A percentile compares a stretch with the other conserved stretches of the same genome.
Evolutionary conservation across 2,797 vertebrate genomes (phyloP).

Genomic region (Chrysocyon brachyurus): DNA sequence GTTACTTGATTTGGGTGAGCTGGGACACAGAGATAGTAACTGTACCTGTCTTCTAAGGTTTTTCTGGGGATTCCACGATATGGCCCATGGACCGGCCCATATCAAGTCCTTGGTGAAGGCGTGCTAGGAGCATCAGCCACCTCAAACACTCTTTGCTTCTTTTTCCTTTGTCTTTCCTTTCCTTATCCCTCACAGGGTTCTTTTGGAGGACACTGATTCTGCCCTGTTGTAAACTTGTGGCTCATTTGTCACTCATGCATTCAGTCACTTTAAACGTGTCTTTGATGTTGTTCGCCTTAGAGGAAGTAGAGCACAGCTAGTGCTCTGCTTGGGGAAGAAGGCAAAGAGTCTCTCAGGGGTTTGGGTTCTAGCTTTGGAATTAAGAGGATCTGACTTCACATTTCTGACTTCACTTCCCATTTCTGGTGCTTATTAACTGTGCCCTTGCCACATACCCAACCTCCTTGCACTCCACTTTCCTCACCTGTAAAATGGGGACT

Average conservation of each 20-base stretch:
- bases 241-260: neutral
- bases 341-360: neutral
- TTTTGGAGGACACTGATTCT: neutral
- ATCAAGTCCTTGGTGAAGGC: no score
- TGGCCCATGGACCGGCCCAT: accelerated
- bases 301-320: neutral
- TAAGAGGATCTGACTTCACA: neutral
- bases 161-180: neutral
- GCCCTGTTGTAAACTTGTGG: neutral
- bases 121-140: neutral
- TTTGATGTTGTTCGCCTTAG: neutral
- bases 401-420: neutral
- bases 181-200: neutral
- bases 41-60: neutral
- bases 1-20: neutral
- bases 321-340: neutral
- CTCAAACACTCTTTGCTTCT: neutral
- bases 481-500: neutral
- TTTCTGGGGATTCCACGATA: neutral
- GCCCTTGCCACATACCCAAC: neutral
- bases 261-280: neutral
- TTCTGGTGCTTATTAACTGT: neutral
- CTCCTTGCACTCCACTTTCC: neutral
- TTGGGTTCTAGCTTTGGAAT: neutral
- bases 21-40: neutral